These are phyloP conservation scores for Hemibagrus guttatus DNA, from an alignment of 2,797 vertebrate genomes.

Conservation along the genomic window DNA sequence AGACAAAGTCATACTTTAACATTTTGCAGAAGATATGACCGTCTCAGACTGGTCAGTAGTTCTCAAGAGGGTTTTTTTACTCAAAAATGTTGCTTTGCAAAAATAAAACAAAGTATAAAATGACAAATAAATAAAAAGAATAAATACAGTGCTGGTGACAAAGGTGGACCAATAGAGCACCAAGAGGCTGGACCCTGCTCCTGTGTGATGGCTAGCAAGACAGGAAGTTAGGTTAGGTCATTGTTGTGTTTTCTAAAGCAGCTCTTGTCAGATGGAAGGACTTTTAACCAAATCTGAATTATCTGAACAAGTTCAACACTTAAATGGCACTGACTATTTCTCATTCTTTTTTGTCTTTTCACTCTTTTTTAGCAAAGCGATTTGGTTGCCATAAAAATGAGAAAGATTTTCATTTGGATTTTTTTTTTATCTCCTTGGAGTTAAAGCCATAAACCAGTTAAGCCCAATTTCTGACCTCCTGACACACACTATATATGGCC, in stretches of 20 bases:
- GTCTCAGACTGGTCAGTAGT: conserved; percentile 25
- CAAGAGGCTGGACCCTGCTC: conserved; percentile 29
- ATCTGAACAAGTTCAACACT: conserved; percentile 66
- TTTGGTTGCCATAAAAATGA: conserved; percentile 91
- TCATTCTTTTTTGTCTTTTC: conserved; percentile 75
- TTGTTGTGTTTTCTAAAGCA: conserved; percentile 25
- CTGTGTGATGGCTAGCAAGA: conserved; percentile 39
- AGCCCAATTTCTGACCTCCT: conserved; percentile 53
- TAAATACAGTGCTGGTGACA: conserved; percentile 48
- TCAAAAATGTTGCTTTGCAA: conserved; percentile 34
- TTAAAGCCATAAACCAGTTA: conserved; percentile 81
- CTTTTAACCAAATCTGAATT: conserved; percentile 42
- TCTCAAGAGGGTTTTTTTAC: conserved; percentile 28
- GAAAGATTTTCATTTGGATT: conserved; percentile 86
- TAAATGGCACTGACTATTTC: conserved; percentile 69
- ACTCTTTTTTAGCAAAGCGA: conserved; percentile 80
- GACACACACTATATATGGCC: conserved; percentile 52
- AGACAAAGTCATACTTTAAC: conserved; percentile 45
- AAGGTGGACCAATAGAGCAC: conserved; percentile 42
- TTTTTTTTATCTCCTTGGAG: conserved; percentile 73
- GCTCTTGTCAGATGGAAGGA: conserved; percentile 31
- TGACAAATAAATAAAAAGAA: conserved; percentile 50
- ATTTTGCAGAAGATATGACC: conserved; percentile 47
- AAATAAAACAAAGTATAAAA: conserved; percentile 38
- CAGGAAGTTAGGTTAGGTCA: conserved; percentile 33